A percentile compares a stretch with the other conserved stretches of the same genome.
Conservation (phyloP, 2,113 vertebrate species). For the Eudyptes chrysolophus region DNA sequence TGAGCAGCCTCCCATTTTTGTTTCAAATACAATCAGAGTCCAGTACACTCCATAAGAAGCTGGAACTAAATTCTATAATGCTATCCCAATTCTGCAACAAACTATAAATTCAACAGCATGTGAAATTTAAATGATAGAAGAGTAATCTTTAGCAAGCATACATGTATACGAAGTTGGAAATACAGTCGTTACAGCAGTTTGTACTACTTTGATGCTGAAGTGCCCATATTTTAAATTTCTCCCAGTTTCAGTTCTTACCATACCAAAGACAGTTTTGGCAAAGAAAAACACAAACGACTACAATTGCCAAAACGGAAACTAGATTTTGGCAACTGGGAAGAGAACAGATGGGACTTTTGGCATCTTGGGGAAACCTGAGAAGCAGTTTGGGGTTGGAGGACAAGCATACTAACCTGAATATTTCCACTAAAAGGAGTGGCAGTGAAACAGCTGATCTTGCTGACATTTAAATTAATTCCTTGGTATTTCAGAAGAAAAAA, state of each 20-base stretch:
- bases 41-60: not conserved
- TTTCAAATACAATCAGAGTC: not conserved
- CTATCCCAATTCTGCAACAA: not conserved
- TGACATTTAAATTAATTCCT: not conserved
- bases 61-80: not conserved
- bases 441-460: not conserved
- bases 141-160: not conserved
- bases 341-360: slow-evolving; percentile 50
- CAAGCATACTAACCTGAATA: not conserved
- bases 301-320: not conserved
- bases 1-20: not conserved
- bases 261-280: not conserved
- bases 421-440: not conserved
- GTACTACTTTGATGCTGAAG: not conserved
- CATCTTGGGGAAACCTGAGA: slow-evolving; percentile 8
- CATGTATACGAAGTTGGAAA: not conserved
- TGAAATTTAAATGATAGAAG: not conserved
- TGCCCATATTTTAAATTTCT: not conserved
- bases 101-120: not conserved
- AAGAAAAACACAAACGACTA: not conserved
- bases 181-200: not conserved
- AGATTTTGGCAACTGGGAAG: slow-evolving; percentile 1
- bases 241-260: not conserved
- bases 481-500: not conserved
- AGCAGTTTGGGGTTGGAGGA: not conserved